Percentiles rank a stretch among this genome's conserved stretches.
Evolutionary conservation across 2,113 vertebrate genomes (phyloP).

Genomic region (Apaloderma vittatum): DNA sequence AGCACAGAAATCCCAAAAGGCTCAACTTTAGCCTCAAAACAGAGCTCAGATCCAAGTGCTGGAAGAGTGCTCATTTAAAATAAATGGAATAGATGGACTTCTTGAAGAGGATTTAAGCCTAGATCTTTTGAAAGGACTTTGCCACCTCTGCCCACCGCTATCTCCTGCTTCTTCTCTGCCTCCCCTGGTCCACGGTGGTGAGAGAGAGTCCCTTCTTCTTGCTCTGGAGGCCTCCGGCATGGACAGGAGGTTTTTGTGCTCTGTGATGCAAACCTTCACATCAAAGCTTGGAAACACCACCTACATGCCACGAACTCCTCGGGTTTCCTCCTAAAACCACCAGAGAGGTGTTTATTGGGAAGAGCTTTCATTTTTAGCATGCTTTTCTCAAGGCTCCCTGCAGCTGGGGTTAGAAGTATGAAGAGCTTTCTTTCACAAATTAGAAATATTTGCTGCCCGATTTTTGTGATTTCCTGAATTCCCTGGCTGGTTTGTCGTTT

Average conservation of each 20-base stretch:
- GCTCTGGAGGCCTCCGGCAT: neutral
- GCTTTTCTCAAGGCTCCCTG: neutral
- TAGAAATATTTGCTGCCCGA: neutral
- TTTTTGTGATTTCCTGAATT: neutral
- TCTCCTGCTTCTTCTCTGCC: neutral
- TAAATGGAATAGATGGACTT: neutral
- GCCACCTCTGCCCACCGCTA: neutral
- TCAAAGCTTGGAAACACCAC: neutral
- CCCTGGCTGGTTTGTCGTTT: neutral
- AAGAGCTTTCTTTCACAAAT: neutral
- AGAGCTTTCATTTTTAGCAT: fast-evolving
- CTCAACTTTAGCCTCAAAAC: neutral
- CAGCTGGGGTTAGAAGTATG: neutral
- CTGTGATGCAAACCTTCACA: neutral
- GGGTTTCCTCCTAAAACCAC: neutral
- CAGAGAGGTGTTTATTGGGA: neutral
- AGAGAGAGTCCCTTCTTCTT: neutral
- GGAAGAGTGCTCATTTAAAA: neutral
- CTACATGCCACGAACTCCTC: fast-evolving
- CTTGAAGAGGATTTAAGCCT: neutral
- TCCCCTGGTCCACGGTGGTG: no score
- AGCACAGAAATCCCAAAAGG: neutral
- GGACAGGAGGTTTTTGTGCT: neutral
- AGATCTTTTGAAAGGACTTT: neutral
- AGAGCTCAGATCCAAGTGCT: neutral